Conservation (phyloP, 2,888 invertebrate genomes). For the Strigamia maritima region DNA sequence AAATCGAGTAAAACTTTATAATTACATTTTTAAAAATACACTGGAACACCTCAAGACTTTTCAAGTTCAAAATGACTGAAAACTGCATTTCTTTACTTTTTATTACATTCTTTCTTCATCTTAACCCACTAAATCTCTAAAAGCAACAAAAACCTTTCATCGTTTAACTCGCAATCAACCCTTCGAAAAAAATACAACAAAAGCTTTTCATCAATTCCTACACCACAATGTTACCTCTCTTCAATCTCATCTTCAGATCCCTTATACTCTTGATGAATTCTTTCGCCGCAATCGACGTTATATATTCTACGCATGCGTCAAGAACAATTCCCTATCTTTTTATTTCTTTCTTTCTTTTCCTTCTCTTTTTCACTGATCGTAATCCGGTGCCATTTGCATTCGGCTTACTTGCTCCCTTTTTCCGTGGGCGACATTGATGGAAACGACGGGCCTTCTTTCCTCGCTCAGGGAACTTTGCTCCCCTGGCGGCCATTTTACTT, state of each 20-base stretch:
- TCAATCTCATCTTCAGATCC: constrained; percentile 15
- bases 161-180: background rate
- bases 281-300: constrained; percentile 1
- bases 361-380: constrained; percentile 10
- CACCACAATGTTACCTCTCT: constrained; percentile 5
- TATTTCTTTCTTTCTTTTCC: background rate
- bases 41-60: too few species aligned
- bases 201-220: constrained; percentile 9
- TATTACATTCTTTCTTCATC: too few species aligned
- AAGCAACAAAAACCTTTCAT: background rate
- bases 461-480: constrained; percentile 5
- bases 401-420: constrained; percentile 13
- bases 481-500: constrained; percentile 15
- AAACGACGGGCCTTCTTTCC: background rate
- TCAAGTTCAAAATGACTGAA: too few species aligned
- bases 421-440: constrained; percentile 6
- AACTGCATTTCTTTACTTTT: too few species aligned
- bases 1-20: too few species aligned
- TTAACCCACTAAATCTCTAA: too few species aligned
- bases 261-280: constrained; percentile 10
- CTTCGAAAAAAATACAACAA: background rate
- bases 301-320: constrained; percentile 5
- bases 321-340: constrained; percentile 8
- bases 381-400: constrained; percentile 9
- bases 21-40: too few species aligned